These are phyloP conservation scores for Zonitis immaculata DNA, from an alignment of 2,888 invertebrate genomes.

Conservation along the genomic window DNA sequence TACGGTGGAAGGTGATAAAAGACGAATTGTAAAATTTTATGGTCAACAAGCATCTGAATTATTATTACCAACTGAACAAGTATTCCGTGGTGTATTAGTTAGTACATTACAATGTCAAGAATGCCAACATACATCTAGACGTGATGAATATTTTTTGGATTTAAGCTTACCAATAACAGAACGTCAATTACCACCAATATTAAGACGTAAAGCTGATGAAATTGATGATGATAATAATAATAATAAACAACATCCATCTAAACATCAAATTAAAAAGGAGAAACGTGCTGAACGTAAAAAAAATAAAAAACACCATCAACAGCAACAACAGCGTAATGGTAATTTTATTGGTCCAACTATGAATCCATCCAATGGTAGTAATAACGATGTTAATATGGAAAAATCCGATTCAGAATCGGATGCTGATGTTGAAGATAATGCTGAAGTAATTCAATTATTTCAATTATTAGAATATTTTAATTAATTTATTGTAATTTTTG, in stretches of 20 bases:
- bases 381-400: conserved; percentile 45
- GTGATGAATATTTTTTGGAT: conserved; percentile 91
- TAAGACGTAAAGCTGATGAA: conserved; percentile 48
- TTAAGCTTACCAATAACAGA: conserved; percentile 86
- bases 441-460: conserved; percentile 50
- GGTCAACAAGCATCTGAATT: conserved; percentile 75
- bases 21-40: conserved; percentile 75
- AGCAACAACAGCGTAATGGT: neutral
- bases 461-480: too few species aligned
- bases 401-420: conserved; percentile 69
- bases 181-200: conserved; percentile 66
- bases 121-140: conserved; percentile 80
- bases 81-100: conserved; percentile 90
- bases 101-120: conserved; percentile 87
- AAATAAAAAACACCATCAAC: conserved; percentile 48
- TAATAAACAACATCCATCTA: conserved; percentile 49
- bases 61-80: conserved; percentile 77
- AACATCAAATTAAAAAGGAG: conserved; percentile 64
- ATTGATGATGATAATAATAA: conserved; percentile 51
- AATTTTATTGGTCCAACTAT: neutral
- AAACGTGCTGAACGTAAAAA: conserved; percentile 56
- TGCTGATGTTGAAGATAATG: conserved; percentile 77
- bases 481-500: too few species aligned
- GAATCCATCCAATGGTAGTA: too few species aligned
- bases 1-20: conserved; percentile 71